Base-by-base conservation (phyloP, 2,797 vertebrate species). In the Alectoris magna region DNA sequence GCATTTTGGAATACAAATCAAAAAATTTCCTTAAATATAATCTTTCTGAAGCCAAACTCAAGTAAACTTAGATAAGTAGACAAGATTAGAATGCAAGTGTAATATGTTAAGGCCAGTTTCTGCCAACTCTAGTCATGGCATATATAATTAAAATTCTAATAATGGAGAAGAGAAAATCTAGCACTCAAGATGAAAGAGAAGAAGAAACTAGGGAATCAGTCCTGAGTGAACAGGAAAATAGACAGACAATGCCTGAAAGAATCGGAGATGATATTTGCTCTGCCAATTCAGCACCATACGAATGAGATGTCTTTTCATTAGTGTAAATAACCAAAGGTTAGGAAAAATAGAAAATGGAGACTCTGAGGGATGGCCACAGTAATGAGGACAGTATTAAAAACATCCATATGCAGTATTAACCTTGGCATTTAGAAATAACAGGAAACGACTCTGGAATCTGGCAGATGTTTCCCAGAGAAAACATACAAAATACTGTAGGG, bases 231-330 rank as follows among this genome's bases (percentile, higher is more conserved):
- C 41, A 93, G 46, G 39, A 92, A 93, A 92, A 95, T 64, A 93
- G 90, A 95, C 43, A 94, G 84, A 78, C 26, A 73, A 92, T 46
- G n/a, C 49, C 53, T 84, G 73, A 75, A 94, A 94, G 64, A 95
- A 91, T 84, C 17, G 73, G 73, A 87, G 46, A 78, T 87, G 41
- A 55, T 92, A 95, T 94, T 95, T 95, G 74, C 70, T 64, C 67
- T 82, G 79, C 70, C 93, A 94, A 94, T 89, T 89, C 67, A 92
- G 91, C 43, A 68, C 38, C 85, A 23, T 78, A 89, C 91, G 55
- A 94, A 84, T 95, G 74, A 95, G 82, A 94, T 73, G 43, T 64
- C 63, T 93, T 92, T 92, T 91, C 59, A 60, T 15, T 22, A 56
- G 34, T 36, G 63, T 81, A 94, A 95, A 95, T 84, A 95, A 73